phyloP scores from a whole-genome alignment of 2,797 vertebrate genomes.

The Fratercula arctica region DNA sequence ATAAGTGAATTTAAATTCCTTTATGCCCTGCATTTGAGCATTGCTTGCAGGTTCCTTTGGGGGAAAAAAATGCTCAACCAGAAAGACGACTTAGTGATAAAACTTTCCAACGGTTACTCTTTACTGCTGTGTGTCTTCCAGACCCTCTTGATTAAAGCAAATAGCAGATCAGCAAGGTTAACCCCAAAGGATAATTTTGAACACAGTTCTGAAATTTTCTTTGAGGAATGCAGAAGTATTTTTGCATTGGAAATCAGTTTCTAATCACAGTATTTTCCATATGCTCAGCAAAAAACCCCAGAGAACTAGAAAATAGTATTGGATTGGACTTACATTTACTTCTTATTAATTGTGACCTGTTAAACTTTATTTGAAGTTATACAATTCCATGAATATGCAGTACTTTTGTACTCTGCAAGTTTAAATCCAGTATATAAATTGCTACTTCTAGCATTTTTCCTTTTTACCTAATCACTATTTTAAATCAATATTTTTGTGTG shows the following conservation, averaged over 20 bases:
- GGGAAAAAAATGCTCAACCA: neutral
- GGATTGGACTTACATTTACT: neutral
- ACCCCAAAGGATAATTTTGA: neutral
- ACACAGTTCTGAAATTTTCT: neutral
- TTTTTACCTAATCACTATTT: neutral
- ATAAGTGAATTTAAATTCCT: neutral
- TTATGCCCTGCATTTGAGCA: neutral
- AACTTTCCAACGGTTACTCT: neutral
- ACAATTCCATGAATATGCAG: neutral
- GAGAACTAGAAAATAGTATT: neutral
- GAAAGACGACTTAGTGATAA: neutral
- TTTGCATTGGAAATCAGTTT: neutral
- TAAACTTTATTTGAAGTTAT: neutral
- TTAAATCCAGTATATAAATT: neutral
- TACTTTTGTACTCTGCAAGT: neutral
- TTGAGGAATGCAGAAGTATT: neutral
- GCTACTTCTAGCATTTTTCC: neutral
- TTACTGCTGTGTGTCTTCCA: neutral
- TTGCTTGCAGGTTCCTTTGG: neutral
- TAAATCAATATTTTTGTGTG: neutral
- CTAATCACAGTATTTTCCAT: neutral
- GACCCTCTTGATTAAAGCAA: slow-evolving; percentile 5
- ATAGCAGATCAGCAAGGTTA: neutral
- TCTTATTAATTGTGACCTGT: neutral
- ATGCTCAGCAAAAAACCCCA: neutral